Base-by-base conservation (phyloP, 2,797 vertebrate species). In the Rhinogobio ventralis region DNA sequence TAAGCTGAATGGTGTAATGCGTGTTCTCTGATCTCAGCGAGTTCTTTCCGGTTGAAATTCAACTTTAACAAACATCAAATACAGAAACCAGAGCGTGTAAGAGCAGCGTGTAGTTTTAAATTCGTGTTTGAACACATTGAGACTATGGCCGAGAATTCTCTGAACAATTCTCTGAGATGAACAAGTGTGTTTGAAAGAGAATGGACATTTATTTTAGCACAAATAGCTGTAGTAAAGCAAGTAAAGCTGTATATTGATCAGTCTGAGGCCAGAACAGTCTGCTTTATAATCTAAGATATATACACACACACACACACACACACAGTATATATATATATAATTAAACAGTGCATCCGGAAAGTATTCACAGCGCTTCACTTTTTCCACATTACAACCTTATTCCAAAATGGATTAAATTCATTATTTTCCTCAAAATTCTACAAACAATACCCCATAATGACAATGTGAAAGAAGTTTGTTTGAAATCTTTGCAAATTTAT, bases 61-160 rank as follows among this genome's bases (percentile, higher is more conserved):
- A 74, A 66, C 45, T 53, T 73, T 72, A 82, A 49, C 30, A 75
- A 83, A 75, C 81, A 83, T 83, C 71, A 83, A 83, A 66, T 66
- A 51, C 45, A 53, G 45, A 62, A 73, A 73, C 33, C 68, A 62
- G 25, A 28, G 36, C 2, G 5, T 62, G 53, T 33, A 82, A 33
- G 55, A 82, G 46, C 80, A 73, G 80, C 53, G 13, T 36, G 80
- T 30, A 82, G 80, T 17, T 73, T 79, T 72, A 82, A 82, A 62
- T 62, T 62, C 3, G 8, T 73, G 80, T 73, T 62, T 62, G 55
- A 81, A 72, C 25, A 33, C 36, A 81, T 15, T 81, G 67, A 46
- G n/a, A 60, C 53, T n/a, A 39, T 46, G 68, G 68, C 55, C 4
- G 39, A 46, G 80, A 82, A 82, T 82, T 62, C 55, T n/a, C n/a